Base-by-base conservation (phyloP, 2,797 vertebrate species). In the Echeneis naucrates region DNA sequence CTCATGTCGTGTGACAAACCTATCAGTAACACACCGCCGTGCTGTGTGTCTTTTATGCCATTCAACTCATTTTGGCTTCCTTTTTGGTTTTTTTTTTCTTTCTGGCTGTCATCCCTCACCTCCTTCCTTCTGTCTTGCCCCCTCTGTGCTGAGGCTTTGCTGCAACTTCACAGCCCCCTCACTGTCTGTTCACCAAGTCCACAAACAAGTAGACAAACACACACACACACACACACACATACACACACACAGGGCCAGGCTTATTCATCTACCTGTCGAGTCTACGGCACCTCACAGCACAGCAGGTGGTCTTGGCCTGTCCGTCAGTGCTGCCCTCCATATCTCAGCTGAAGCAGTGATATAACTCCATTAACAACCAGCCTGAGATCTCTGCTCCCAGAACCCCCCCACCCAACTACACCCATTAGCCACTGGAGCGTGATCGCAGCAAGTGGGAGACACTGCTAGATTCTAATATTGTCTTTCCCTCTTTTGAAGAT, bases 131-230 rank as follows among this genome's bases (percentile, higher is more conserved):
- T 44, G 66, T 67, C 81, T 80, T 57, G 21, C 68, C 67, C 68
- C 44, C 65, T 62, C 67, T 68, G 35, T 64, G 59, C 68, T 42
- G 32, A 68, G 47, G 70, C 62, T 72, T n/a, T 62, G 61, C 62
- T 74, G 66, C 69, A 68, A 84, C 72, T 87, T 89, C 78, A 84
- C 84, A 75, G 53, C 91, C 88, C 88, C 89, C 86, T 92, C 88
- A 86, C 82, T 80, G 80, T 83, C 90, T 92, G 88, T 60, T 87
- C 77, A 63, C 78, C 68, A 65, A 69, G 21, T 72, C 72, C 48
- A 16, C 51, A 26, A 7, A 65, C 38, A n/a, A n/a, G n/a, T n/a
- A n/a, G 38, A 63, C 52, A 78, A 51, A 59, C 21, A 47, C 53
- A 40, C 57, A 67, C 61, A 78, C 75, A 76, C 54, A 57, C 57